phyloP scores from a whole-genome alignment of 1,140 invertebrate genomes.

The Batillaria attramentaria region DNA sequence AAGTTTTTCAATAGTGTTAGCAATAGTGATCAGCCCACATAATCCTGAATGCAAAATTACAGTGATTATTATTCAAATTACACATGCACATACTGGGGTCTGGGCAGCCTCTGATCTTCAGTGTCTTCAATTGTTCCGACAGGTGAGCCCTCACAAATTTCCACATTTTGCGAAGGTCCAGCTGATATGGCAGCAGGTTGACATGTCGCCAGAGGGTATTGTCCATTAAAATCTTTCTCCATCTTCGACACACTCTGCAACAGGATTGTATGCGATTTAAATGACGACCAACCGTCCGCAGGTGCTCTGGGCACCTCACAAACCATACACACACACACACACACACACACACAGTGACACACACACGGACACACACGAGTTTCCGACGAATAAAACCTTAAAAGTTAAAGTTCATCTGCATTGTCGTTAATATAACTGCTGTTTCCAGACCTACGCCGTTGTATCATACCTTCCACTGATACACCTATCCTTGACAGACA shows the following conservation, averaged over 20 bases:
- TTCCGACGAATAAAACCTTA: no score
- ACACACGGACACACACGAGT: no score
- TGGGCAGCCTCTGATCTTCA: constrained; percentile 53
- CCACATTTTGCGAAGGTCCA: constrained; percentile 57
- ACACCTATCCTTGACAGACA: constrained; percentile 43
- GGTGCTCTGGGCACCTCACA: not conserved
- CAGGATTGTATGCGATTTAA: not conserved
- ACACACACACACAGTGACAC: not conserved
- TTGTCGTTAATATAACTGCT: not conserved
- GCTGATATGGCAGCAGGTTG: constrained; percentile 48
- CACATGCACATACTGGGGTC: constrained; percentile 35
- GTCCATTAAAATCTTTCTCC: constrained; percentile 55
- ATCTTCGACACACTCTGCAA: constrained; percentile 56
- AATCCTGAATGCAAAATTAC: not conserved
- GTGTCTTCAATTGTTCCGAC: constrained; percentile 50
- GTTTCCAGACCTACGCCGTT: not conserved
- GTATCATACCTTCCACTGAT: constrained; percentile 34
- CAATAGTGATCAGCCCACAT: not conserved
- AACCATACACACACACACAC: not conserved
- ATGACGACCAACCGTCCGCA: not conserved
- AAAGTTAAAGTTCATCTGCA: no score
- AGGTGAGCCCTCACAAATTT: constrained; percentile 58
- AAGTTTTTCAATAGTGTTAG: not conserved
- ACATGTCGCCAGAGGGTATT: constrained; percentile 61
- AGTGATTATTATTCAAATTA: not conserved